Evolutionary conservation across 1,140 invertebrate genomes (phyloP).

Genomic region (Drosophila kohkoa): DNA sequence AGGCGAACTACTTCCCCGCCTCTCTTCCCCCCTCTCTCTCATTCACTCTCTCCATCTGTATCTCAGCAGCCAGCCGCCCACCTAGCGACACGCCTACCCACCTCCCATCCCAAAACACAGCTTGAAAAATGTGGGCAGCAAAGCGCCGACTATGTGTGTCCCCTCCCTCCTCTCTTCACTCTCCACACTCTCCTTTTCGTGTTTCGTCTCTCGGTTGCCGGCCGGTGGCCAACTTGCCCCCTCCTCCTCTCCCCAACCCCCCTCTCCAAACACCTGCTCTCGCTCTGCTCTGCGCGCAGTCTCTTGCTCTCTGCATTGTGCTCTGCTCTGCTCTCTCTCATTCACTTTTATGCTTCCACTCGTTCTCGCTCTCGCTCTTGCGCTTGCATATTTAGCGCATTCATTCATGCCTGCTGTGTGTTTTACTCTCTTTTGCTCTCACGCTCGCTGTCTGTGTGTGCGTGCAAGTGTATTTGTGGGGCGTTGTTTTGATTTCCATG

Average conservation of each 20-base stretch:
- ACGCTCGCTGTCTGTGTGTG: conserved; percentile 2
- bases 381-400: conserved; percentile 2
- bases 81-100: too few species aligned
- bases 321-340: neutral
- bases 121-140: neutral
- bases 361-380: conserved; percentile 2
- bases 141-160: neutral
- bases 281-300: neutral
- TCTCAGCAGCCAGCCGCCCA: neutral
- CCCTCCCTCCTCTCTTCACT: neutral
- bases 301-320: neutral
- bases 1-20: conserved; percentile 3
- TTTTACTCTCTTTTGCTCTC: neutral
- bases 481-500: conserved; percentile 80
- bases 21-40: neutral
- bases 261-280: neutral
- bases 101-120: too few species aligned
- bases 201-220: conserved; percentile 27
- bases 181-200: neutral
- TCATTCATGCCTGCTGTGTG: conserved; percentile 33
- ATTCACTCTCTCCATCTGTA: too few species aligned
- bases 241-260: neutral
- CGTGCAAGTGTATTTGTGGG: conserved; percentile 64
- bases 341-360: neutral
- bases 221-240: conserved; percentile 65